phyloP scores from a whole-genome alignment of 1,140 invertebrate genomes.

The Drosophila triauraria region DNA sequence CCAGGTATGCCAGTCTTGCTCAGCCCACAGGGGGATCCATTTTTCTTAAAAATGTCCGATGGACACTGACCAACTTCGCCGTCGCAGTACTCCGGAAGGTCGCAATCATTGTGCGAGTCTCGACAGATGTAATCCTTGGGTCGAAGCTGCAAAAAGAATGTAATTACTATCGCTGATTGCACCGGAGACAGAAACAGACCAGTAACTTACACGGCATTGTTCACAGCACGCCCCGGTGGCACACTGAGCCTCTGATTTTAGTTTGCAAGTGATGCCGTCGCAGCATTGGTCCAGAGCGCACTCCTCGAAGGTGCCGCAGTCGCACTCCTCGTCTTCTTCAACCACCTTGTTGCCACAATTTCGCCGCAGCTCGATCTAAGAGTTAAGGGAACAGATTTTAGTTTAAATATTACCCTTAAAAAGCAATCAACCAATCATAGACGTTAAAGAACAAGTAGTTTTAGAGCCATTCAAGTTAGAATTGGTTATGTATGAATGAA shows the following conservation, averaged over 20 bases:
- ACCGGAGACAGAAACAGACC: background rate
- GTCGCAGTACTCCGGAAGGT: conserved; percentile 96
- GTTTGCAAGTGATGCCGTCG: conserved; percentile 97
- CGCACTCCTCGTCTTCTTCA: conserved; percentile 98
- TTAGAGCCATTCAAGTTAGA: too few relatives aligned
- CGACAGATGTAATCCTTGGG: conserved; percentile 92
- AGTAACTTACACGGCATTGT: conserved; percentile 91
- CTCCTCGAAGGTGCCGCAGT: conserved; percentile 94
- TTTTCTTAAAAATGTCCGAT: conserved; percentile 94
- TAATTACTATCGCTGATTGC: background rate
- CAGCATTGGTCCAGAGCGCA: conserved; percentile 97
- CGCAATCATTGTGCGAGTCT: conserved; percentile 95
- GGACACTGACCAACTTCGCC: conserved; percentile 95
- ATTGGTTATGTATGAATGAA: too few relatives aligned
- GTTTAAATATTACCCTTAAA: background rate
- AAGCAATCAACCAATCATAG: too few relatives aligned
- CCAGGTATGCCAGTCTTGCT: conserved; percentile 84
- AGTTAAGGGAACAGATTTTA: too few relatives aligned
- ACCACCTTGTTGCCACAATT: conserved; percentile 96
- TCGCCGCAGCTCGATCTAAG: conserved; percentile 88
- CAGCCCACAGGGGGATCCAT: conserved; percentile 92
- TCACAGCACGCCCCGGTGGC: conserved; percentile 96
- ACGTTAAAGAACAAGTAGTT: too few relatives aligned
- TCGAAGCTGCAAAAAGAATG: conserved; percentile 87
- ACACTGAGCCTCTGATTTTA: conserved; percentile 96